Evolutionary conservation across 2,113 vertebrate species (phyloP).

Genomic region (Notarius lentiginosus): DNA sequence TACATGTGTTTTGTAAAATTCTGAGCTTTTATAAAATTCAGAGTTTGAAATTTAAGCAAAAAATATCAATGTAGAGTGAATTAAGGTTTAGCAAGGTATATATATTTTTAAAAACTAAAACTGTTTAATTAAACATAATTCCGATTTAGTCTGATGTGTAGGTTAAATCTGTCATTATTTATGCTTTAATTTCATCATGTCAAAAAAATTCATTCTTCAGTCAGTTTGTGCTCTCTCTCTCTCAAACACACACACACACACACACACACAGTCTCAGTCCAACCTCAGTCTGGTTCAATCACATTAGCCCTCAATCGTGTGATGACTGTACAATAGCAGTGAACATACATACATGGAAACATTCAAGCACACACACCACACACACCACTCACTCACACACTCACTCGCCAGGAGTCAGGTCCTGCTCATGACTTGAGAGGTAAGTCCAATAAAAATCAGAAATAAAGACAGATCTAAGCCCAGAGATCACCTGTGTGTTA

Average conservation of each 20-base stretch:
- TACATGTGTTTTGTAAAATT: background rate
- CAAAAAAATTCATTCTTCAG: background rate
- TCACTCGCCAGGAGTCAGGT: background rate
- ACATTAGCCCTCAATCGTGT: conserved; percentile 34
- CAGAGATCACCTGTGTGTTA: background rate
- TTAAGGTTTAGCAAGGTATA: background rate
- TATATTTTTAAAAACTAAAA: background rate
- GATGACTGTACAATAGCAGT: conserved; percentile 14
- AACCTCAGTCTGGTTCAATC: conserved; percentile 14
- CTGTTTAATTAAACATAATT: too few relatives aligned
- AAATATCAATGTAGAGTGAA: background rate
- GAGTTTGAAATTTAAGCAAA: background rate
- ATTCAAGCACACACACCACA: conserved; percentile 4
- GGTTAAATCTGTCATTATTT: background rate
- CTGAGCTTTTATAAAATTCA: background rate
- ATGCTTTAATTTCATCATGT: background rate
- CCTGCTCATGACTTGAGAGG: conserved; percentile 26
- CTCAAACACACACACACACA: background rate
- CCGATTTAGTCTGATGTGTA: background rate
- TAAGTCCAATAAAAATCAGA: conserved; percentile 15
- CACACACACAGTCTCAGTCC: background rate
- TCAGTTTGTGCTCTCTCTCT: background rate
- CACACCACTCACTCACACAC: background rate
- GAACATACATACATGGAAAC: conserved; percentile 6
- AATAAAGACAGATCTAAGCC: background rate